These are phyloP conservation scores for Cettia cetti DNA, from an alignment of 2,113 vertebrate species.

Conservation along the genomic window DNA sequence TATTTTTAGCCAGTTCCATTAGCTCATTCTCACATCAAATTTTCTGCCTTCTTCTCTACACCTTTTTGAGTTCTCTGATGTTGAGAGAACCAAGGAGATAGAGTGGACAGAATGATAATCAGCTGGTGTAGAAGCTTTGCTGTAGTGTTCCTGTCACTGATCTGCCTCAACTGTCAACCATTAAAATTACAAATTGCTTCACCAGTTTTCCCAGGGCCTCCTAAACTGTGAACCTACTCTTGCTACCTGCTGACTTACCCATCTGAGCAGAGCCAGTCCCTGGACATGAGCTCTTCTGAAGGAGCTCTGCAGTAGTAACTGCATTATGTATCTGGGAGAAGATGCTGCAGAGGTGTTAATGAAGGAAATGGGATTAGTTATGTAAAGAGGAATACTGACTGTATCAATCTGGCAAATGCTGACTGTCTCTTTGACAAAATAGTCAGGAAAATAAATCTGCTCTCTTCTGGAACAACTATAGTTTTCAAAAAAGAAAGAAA, in stretches of 20 bases:
- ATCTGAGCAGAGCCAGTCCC: background rate
- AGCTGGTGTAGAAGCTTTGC: background rate
- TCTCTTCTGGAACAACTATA: background rate
- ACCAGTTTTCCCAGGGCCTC: background rate
- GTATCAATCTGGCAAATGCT: background rate
- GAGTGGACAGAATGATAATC: background rate
- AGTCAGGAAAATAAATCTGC: background rate
- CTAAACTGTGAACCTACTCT: background rate
- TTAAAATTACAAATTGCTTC: background rate
- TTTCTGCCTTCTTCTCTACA: slow-evolving; percentile 19
- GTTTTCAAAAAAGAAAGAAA: background rate
- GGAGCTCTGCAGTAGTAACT: background rate
- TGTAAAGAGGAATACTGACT: background rate
- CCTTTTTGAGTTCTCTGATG: slow-evolving; percentile 12
- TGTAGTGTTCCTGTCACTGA: background rate
- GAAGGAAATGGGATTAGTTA: background rate
- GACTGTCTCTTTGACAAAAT: background rate
- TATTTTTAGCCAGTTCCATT: slow-evolving; percentile 47
- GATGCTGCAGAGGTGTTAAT: background rate
- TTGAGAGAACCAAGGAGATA: background rate
- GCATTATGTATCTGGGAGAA: background rate
- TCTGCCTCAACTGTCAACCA: background rate
- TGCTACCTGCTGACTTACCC: background rate
- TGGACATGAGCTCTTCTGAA: background rate
- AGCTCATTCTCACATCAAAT: background rate